Evolutionary conservation across 2,113 vertebrate species (phyloP).

Genomic region (Thinocorus orbignyianus): DNA sequence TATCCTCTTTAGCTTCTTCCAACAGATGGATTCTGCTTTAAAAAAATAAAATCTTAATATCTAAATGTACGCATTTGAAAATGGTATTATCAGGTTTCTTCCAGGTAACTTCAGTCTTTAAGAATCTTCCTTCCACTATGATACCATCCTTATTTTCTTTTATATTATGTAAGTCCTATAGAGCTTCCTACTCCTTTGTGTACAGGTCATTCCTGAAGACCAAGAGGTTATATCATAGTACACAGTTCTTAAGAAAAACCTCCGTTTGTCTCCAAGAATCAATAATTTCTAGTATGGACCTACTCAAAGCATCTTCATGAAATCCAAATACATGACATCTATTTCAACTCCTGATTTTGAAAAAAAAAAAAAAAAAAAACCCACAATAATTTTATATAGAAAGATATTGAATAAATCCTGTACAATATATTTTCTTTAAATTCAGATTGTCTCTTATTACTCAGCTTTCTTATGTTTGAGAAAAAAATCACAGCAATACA

Average conservation of each 20-base stretch:
- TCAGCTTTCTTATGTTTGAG: background rate
- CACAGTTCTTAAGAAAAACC: background rate
- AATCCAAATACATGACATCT: background rate
- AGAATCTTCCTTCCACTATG: background rate
- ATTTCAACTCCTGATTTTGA: background rate
- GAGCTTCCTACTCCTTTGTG: background rate
- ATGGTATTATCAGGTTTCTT: background rate
- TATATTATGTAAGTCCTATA: background rate
- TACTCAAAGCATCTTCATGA: background rate
- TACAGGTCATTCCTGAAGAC: background rate
- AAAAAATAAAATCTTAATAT: background rate
- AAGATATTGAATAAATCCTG: background rate
- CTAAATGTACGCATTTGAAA: background rate
- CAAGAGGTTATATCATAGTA: background rate
- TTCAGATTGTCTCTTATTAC: background rate
- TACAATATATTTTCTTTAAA: background rate
- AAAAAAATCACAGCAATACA: fast-evolving
- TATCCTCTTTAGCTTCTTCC: background rate
- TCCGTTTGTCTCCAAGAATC: background rate
- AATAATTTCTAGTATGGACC: background rate
- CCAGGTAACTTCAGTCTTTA: background rate
- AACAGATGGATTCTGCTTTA: background rate
- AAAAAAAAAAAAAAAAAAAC: too few species aligned
- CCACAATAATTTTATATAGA: background rate
- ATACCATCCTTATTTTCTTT: background rate